Conservation (phyloP, 2,113 vertebrate genomes). For the Phalacrocorax aristotelis region DNA sequence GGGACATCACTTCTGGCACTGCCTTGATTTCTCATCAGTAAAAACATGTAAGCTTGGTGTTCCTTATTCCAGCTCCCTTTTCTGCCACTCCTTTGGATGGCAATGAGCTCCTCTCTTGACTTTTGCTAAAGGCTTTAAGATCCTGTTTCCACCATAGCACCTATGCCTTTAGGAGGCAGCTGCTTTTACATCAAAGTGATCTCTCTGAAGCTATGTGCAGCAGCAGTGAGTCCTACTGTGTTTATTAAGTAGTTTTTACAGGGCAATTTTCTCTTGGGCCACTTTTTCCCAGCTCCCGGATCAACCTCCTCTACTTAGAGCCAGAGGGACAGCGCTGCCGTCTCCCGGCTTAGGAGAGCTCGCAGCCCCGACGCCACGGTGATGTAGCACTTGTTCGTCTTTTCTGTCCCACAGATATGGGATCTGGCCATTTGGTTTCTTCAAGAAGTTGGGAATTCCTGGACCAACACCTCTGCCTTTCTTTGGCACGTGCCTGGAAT, state of each 20-base stretch:
- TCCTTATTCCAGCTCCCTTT: not conserved
- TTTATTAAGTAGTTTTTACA: not conserved
- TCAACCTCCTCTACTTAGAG: not conserved
- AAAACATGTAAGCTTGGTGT: not conserved
- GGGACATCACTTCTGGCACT: slow-evolving; percentile 3
- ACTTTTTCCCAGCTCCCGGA: not conserved
- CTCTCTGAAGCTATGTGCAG: not conserved
- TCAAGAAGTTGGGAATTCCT: slow-evolving; percentile 77
- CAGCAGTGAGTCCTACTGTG: not conserved
- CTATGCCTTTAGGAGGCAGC: not conserved
- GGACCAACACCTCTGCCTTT: slow-evolving; percentile 83
- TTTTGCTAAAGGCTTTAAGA: not conserved
- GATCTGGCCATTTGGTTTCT: slow-evolving; percentile 73
- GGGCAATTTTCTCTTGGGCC: not conserved
- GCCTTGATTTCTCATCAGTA: slow-evolving; percentile 29
- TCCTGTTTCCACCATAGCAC: not conserved
- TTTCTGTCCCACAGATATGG: slow-evolving; percentile 72
- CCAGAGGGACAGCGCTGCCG: not conserved
- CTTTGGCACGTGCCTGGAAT: slow-evolving; percentile 68
- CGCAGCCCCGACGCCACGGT: rapidly evolving
- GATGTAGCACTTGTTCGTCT: not conserved
- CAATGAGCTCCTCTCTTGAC: not conserved
- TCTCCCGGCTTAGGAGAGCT: not conserved
- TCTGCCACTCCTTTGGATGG: not conserved
- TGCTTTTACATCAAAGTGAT: not conserved